phyloP scores from a whole-genome alignment of 1,140 invertebrate species.

The Heliothis virescens region DNA sequence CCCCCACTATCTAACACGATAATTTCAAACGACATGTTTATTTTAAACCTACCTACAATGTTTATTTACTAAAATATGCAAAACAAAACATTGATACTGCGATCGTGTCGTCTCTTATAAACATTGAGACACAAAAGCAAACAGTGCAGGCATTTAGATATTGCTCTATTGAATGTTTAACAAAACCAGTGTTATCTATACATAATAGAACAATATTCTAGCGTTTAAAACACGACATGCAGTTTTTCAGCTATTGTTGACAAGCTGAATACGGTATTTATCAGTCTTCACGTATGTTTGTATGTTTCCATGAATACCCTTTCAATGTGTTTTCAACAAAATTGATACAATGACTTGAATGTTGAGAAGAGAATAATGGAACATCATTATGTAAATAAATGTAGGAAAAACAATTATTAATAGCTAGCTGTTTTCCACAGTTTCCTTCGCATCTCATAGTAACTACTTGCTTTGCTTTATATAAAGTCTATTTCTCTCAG shows the following conservation, averaged over 20 bases:
- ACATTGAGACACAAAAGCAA: conserved; percentile 30
- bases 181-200: conserved; percentile 41
- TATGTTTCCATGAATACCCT: background rate
- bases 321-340: background rate
- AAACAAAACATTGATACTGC: conserved; percentile 21
- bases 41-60: background rate
- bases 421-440: no score
- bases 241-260: conserved; percentile 1
- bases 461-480: no score
- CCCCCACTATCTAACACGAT: background rate
- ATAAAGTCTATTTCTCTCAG: no score
- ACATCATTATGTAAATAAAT: background rate
- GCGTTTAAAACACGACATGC: conserved; percentile 6
- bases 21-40: background rate
- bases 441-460: no score
- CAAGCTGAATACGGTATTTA: conserved; percentile 11
- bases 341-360: conserved; percentile 2
- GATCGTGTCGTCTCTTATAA: conserved; percentile 36
- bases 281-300: background rate
- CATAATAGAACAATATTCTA: conserved; percentile 1
- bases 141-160: conserved; percentile 31
- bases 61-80: conserved; percentile 5
- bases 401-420: background rate
- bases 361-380: background rate
- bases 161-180: conserved; percentile 23